Conservation (phyloP, 2,113 vertebrate species). For the Plectropomus leopardus region DNA sequence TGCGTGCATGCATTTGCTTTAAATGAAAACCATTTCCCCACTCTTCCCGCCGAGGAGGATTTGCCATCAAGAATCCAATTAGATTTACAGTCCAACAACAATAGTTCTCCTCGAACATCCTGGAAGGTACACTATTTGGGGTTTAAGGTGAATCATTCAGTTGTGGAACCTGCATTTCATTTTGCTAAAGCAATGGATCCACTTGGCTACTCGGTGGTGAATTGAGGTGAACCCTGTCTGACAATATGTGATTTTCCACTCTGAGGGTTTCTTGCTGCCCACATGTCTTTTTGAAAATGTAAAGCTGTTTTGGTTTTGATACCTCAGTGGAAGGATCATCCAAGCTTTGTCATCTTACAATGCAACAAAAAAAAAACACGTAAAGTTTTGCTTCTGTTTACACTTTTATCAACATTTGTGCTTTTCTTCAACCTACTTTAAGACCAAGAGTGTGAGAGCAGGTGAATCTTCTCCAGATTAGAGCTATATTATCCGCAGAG, state of each 20-base stretch:
- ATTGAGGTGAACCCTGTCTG: slow-evolving; percentile 14
- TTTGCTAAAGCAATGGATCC: slow-evolving; percentile 13
- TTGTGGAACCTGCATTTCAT: slow-evolving; percentile 27
- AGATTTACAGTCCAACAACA: slow-evolving; percentile 40
- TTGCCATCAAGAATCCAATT: slow-evolving; percentile 66
- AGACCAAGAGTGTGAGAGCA: too few species aligned
- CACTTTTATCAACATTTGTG: not conserved
- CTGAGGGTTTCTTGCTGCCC: not conserved
- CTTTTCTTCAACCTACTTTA: not conserved
- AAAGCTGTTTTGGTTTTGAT: slow-evolving; percentile 38
- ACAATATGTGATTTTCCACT: slow-evolving; percentile 40
- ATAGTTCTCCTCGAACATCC: slow-evolving; percentile 24
- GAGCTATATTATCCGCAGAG: too few species aligned
- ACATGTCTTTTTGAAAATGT: slow-evolving; percentile 6
- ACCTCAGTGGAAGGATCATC: not conserved
- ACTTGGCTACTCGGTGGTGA: not conserved
- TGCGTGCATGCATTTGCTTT: slow-evolving; percentile 1
- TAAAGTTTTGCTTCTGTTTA: not conserved
- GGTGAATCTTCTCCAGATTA: too few species aligned
- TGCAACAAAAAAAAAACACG: not conserved
- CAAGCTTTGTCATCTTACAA: not conserved
- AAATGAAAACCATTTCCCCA: slow-evolving; percentile 45
- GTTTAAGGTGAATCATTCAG: slow-evolving; percentile 14
- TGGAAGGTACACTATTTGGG: slow-evolving; percentile 33
- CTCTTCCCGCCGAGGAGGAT: slow-evolving; percentile 25